phyloP scores from a whole-genome alignment of 2,888 invertebrate genomes.

The Seira ritae region DNA sequence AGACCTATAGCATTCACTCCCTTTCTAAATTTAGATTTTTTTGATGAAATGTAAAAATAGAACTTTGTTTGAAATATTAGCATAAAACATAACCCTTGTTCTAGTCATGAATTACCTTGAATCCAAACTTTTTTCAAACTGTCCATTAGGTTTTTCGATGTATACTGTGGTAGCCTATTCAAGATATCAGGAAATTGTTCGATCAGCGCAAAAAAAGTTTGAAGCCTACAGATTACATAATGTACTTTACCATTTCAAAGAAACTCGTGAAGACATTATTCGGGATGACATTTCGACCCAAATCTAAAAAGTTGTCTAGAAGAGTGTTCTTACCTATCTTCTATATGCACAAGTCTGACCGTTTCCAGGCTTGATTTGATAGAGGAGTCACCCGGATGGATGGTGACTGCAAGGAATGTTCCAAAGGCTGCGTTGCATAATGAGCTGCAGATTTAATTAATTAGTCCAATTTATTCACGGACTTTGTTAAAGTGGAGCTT shows the following conservation, averaged over 20 bases:
- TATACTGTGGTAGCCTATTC: conserved; percentile 59
- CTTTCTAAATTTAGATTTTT: conserved; percentile 32
- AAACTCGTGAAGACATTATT: conserved; percentile 70
- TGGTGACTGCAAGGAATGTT: conserved; percentile 82
- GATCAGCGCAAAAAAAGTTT: too few species aligned
- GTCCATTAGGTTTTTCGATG: conserved; percentile 6
- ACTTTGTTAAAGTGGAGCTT: not conserved
- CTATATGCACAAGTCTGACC: not conserved
- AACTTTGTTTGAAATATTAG: not conserved
- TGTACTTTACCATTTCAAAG: conserved; percentile 68
- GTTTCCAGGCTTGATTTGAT: conserved; percentile 35
- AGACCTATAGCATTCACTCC: conserved; percentile 91
- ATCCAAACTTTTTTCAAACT: conserved; percentile 34
- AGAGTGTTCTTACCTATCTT: conserved; percentile 75
- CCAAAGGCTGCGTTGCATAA: conserved; percentile 88
- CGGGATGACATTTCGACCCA: conserved; percentile 83
- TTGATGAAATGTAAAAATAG: not conserved
- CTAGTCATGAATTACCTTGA: conserved; percentile 36
- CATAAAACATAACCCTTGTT: too few species aligned
- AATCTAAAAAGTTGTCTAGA: conserved; percentile 91
- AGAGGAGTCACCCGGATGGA: conserved; percentile 85
- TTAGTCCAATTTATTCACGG: not conserved
- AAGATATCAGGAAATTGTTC: too few species aligned
- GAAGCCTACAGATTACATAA: too few species aligned
- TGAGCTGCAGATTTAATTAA: conserved; percentile 76